These are phyloP conservation scores for Myiothlypis coronata DNA, from an alignment of 2,797 vertebrate species.

Conservation along the genomic window DNA sequence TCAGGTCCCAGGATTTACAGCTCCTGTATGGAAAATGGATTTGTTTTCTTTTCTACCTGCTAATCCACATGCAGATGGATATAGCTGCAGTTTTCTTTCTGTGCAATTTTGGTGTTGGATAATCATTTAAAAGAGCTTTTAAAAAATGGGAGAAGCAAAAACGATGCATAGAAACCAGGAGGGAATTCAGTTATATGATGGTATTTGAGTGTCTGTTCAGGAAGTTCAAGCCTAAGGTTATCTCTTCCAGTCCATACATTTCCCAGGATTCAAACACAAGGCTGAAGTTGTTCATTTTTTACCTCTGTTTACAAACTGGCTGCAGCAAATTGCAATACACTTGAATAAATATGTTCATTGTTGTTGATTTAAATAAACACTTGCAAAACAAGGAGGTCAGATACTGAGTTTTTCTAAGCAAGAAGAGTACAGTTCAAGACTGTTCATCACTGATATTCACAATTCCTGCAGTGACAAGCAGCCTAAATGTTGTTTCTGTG, in stretches of 20 bases:
- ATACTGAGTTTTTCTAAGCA: neutral
- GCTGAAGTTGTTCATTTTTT: neutral
- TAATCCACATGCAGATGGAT: neutral
- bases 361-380: neutral
- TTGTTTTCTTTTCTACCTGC: neutral
- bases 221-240: neutral
- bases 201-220: neutral
- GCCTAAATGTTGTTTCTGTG: neutral
- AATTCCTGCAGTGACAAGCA: neutral
- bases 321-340: neutral
- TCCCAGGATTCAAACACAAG: neutral
- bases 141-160: neutral
- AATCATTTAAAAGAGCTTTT: neutral
- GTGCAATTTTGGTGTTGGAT: neutral
- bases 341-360: neutral
- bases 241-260: neutral
- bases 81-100: neutral
- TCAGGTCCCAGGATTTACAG: neutral
- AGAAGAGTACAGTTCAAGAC: neutral
- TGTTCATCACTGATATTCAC: neutral
- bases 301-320: neutral
- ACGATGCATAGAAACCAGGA: neutral
- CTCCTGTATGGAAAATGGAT: neutral
- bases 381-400: neutral
- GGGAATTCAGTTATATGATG: neutral